A percentile compares a stretch with the other conserved stretches of the same genome.
Conservation (phyloP, 1,140 invertebrate species). For the Dendrolimus punctatus region DNA sequence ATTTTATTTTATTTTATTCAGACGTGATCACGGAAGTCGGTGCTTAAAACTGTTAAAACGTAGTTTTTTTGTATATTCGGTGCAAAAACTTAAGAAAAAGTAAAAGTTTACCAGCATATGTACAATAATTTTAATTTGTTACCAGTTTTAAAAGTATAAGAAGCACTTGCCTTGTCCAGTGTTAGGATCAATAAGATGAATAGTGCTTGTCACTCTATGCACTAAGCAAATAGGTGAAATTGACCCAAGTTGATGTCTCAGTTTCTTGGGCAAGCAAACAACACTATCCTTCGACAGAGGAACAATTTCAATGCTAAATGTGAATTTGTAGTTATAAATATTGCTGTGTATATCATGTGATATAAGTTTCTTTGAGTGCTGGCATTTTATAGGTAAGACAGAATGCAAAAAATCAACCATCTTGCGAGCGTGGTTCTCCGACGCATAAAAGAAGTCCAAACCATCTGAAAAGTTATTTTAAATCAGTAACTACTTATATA, state of each 20-base stretch:
- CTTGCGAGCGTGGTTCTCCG: conserved; percentile 93
- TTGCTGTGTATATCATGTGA: conserved; percentile 99
- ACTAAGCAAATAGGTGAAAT: conserved; percentile 94
- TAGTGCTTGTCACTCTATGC: conserved; percentile 87
- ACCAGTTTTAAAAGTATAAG: neutral
- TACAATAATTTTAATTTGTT: too few species aligned
- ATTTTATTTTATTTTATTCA: too few species aligned
- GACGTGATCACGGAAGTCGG: too few species aligned
- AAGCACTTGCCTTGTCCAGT: conserved; percentile 85
- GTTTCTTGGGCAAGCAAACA: conserved; percentile 91
- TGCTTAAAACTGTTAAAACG: conserved; percentile 2
- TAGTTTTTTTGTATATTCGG: neutral
- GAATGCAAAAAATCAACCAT: conserved; percentile 94
- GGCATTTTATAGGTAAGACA: conserved; percentile 89
- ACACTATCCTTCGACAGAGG: conserved; percentile 97
- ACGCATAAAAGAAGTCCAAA: conserved; percentile 95
- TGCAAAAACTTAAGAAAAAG: too few species aligned
- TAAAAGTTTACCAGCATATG: too few species aligned
- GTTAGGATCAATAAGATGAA: conserved; percentile 95
- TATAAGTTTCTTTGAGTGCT: conserved; percentile 95
- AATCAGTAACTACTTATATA: neutral
- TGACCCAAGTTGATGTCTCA: conserved; percentile 92
- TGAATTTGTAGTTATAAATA: conserved; percentile 97
- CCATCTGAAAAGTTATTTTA: conserved; percentile 80
- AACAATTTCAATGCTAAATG: conserved; percentile 95